Conservation (phyloP, 1,140 invertebrate species). For the Drosophila sucinea region DNA sequence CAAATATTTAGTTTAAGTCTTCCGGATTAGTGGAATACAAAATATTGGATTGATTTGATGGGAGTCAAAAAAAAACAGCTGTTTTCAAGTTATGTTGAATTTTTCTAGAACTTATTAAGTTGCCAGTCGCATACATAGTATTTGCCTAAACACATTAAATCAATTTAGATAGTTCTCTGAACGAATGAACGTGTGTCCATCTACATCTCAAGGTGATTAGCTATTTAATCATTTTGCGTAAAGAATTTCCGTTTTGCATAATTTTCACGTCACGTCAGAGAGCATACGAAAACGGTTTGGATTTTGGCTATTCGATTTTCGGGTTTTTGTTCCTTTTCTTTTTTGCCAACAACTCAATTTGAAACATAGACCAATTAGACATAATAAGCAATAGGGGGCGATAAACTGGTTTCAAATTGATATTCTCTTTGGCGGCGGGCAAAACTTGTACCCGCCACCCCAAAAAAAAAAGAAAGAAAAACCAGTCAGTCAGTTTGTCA, state of each 20-base stretch:
- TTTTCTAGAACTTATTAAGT: too few species aligned
- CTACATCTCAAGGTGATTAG: constrained; percentile 37
- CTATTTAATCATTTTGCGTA: constrained; percentile 14
- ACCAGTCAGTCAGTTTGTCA: constrained; percentile 34
- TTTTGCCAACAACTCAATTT: constrained; percentile 39
- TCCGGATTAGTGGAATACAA: too few species aligned
- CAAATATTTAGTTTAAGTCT: too few species aligned
- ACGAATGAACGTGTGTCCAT: constrained; percentile 8
- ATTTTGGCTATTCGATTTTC: neutral
- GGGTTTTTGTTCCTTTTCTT: constrained; percentile 8
- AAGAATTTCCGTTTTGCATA: constrained; percentile 59
- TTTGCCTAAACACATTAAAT: neutral
- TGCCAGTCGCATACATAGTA: neutral
- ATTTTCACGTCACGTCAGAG: constrained; percentile 26
- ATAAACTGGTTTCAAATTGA: constrained; percentile 57
- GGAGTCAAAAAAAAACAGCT: too few species aligned
- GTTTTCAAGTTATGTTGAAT: too few species aligned
- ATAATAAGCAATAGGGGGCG: constrained; percentile 44
- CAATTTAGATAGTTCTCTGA: neutral
- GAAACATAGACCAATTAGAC: constrained; percentile 45
- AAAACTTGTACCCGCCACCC: constrained; percentile 11
- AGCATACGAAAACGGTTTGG: constrained; percentile 5
- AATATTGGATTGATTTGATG: too few species aligned
- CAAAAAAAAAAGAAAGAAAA: constrained; percentile 17
- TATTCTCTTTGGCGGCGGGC: constrained; percentile 31